Evolutionary conservation across 2,797 vertebrate species (phyloP).

Genomic region (Gymnodraco acuticeps): DNA sequence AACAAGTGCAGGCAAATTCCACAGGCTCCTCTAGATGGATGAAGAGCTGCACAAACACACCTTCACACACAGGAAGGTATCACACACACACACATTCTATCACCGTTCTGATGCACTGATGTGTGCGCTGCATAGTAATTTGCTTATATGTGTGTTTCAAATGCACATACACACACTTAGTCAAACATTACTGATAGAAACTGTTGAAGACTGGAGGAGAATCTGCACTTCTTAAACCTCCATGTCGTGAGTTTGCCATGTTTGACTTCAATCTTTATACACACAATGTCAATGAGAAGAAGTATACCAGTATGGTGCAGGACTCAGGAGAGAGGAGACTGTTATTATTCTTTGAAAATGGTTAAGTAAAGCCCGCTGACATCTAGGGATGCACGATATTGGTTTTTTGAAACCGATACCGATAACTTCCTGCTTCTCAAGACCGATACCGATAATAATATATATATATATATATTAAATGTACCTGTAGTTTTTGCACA

Average conservation of each 20-base stretch:
- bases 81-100: background rate
- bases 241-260: background rate
- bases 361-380: conserved; percentile 6
- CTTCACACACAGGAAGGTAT: too few species aligned
- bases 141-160: conserved; percentile 31
- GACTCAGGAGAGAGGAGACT: background rate
- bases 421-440: too few species aligned
- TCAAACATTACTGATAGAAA: conserved; percentile 5
- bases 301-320: background rate
- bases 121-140: conserved; percentile 39
- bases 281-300: background rate
- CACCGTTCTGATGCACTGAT: background rate
- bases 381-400: too few species aligned
- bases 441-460: too few species aligned
- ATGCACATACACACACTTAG: background rate
- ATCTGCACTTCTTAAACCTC: background rate
- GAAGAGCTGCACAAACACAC: background rate
- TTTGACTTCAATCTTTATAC: background rate
- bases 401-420: too few species aligned
- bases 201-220: background rate
- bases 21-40: conserved; percentile 38
- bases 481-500: too few species aligned
- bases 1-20: conserved; percentile 32
- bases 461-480: too few species aligned
- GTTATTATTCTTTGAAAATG: conserved; percentile 2